phyloP scores from a whole-genome alignment of 1,140 invertebrate species.

The Drosophila dunni region DNA sequence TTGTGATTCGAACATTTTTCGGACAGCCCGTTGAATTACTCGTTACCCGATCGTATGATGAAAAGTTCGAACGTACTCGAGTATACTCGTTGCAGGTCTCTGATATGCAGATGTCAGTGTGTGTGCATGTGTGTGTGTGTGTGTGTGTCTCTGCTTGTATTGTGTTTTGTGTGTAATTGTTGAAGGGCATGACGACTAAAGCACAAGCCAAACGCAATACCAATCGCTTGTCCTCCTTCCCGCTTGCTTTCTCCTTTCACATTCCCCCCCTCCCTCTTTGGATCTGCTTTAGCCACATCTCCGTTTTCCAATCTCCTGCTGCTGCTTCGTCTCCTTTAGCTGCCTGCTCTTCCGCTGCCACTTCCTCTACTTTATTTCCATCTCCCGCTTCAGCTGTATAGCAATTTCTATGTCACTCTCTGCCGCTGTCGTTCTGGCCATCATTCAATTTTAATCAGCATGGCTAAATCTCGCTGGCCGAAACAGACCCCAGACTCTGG shows the following conservation, averaged over 20 bases:
- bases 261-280: background rate
- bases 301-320: background rate
- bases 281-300: conserved; percentile 7
- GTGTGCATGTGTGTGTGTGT: conserved; percentile 6
- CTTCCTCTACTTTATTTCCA: background rate
- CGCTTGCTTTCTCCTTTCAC: background rate
- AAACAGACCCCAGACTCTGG: conserved; percentile 1
- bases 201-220: conserved; percentile 38
- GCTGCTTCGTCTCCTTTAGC: background rate
- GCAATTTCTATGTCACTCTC: conserved; percentile 52
- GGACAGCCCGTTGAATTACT: too few relatives aligned
- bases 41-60: too few relatives aligned
- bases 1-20: too few relatives aligned
- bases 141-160: conserved; percentile 10
- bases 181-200: conserved; percentile 42
- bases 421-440: conserved; percentile 47
- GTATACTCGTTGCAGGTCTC: too few relatives aligned
- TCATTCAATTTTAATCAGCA: conserved; percentile 80
- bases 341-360: background rate
- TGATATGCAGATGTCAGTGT: background rate
- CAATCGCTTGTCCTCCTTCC: conserved; percentile 25
- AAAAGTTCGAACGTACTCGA: too few relatives aligned
- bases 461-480: conserved; percentile 54
- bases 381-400: conserved; percentile 15
- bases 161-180: conserved; percentile 38